Base-by-base conservation (phyloP, 1,140 invertebrate species). In the Ceratina australensis region DNA sequence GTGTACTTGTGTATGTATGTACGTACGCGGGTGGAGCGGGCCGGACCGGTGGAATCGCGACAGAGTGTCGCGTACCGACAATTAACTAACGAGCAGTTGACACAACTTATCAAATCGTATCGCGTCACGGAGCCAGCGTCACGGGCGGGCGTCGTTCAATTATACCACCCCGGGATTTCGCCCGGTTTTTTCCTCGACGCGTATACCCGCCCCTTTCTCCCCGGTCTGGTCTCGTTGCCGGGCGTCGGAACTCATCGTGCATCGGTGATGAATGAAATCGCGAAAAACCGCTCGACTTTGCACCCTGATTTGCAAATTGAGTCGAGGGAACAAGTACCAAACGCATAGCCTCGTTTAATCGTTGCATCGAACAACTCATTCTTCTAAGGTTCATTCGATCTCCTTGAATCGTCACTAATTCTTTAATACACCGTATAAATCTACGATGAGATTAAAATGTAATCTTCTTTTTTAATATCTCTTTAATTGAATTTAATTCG, bases 61-160 rank as follows among this genome's bases (percentile, higher is more conserved):
- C 20, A 8, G 79, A 79, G 76, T 79, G 71, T 50, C 68, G 52
- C 73, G 71, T 63, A 75, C 63, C 87, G 86, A 91, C 88, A 91
- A 91, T 91, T 91, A 91, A 91, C 90, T 91, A 91, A 91, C 90
- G 90, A 91, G 88, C 90, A 89, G 90, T 91, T 91, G 90, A 91
- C 90, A 91, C 88, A 91, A 91, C 90, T 91, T 91, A 91, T 91
- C 88, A 86, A 91, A 90, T 90, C 86, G 89, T 90, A 89, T 89
- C 84, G 85, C 83, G 80, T 87, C 88, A 88, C 77, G 83, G 81
- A 86, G 57, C 69, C 84, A 72, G 52, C 80, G 78, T 81, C 78
- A 67, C 33, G 33, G 5, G 59, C 59, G 66, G 18, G 72, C 20
- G 3, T 59, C 64, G 42, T 78, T 82, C 84, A 80, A 85, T 88